A percentile compares a stretch with the other conserved stretches of the same genome.
Evolutionary conservation across 2,797 vertebrate species (phyloP).

Genomic region (Hippopotamyrus pictus): DNA sequence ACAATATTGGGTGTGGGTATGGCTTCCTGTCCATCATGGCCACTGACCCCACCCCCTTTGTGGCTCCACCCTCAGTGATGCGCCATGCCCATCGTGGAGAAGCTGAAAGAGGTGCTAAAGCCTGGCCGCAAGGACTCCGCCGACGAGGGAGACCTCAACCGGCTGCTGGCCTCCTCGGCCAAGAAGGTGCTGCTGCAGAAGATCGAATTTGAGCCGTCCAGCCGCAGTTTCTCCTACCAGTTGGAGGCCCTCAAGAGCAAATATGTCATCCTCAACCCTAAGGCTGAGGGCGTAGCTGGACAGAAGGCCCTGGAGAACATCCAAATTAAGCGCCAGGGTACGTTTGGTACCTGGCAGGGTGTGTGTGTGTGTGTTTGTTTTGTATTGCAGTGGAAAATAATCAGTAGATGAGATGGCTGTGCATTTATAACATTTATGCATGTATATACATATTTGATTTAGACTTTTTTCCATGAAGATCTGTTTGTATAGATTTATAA

Average conservation of each 20-base stretch:
- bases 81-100: slow-evolving; percentile 86
- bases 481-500: not conserved
- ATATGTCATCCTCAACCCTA: slow-evolving; percentile 79
- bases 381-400: not conserved
- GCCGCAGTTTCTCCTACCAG: slow-evolving; percentile 74
- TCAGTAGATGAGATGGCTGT: not conserved
- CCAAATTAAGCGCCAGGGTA: slow-evolving; percentile 68
- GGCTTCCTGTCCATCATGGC: not conserved
- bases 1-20: not conserved
- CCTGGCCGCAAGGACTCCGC: slow-evolving; percentile 71
- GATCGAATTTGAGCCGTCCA: slow-evolving; percentile 87
- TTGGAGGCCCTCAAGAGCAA: slow-evolving; percentile 82
- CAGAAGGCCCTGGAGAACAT: slow-evolving; percentile 54
- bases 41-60: not conserved
- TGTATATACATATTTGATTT: not conserved
- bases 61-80: slow-evolving; percentile 57
- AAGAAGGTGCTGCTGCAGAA: slow-evolving; percentile 87
- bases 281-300: slow-evolving; percentile 47
- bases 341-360: not conserved
- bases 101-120: slow-evolving; percentile 83
- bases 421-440: not conserved
- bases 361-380: not conserved
- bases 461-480: not conserved
- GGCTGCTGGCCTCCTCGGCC: slow-evolving; percentile 76
- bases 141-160: slow-evolving; percentile 76